A percentile compares a stretch with the other conserved stretches of the same genome.
phyloP scores from a whole-genome alignment of 2,797 vertebrate species.

The Halcyon badia region DNA sequence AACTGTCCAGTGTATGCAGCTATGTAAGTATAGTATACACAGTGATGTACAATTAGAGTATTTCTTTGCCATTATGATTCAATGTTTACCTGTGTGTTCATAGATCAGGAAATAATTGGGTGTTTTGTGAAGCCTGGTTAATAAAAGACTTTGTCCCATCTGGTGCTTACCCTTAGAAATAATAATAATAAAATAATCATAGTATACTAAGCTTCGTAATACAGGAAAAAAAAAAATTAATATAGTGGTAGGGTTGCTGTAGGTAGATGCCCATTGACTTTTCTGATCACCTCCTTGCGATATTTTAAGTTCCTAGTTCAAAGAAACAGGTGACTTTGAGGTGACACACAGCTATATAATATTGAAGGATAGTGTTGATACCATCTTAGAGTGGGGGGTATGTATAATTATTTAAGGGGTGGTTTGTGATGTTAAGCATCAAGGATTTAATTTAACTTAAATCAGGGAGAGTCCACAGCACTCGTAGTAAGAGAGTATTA shows the following conservation, averaged over 20 bases:
- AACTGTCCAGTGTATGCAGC: background rate
- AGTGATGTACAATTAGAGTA: background rate
- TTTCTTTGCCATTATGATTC: background rate
- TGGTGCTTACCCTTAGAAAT: background rate
- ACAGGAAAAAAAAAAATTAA: background rate
- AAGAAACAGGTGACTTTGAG: background rate
- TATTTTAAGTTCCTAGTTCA: background rate
- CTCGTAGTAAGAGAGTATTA: background rate
- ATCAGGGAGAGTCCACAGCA: background rate
- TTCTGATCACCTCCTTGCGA: background rate
- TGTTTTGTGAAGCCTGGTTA: background rate
- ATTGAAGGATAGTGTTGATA: background rate
- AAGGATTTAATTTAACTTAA: background rate
- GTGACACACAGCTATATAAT: background rate
- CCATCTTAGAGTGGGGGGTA: background rate
- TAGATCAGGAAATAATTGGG: background rate
- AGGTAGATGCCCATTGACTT: background rate
- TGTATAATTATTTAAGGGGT: background rate
- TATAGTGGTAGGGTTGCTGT: background rate
- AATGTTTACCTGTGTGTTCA: rapidly evolving
- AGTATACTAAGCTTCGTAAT: background rate
- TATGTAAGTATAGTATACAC: rapidly evolving
- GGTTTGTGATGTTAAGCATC: background rate
- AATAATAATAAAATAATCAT: background rate
- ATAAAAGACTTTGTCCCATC: background rate